Conservation (phyloP, 1,140 invertebrate genomes). For the Maniola jurtina region DNA sequence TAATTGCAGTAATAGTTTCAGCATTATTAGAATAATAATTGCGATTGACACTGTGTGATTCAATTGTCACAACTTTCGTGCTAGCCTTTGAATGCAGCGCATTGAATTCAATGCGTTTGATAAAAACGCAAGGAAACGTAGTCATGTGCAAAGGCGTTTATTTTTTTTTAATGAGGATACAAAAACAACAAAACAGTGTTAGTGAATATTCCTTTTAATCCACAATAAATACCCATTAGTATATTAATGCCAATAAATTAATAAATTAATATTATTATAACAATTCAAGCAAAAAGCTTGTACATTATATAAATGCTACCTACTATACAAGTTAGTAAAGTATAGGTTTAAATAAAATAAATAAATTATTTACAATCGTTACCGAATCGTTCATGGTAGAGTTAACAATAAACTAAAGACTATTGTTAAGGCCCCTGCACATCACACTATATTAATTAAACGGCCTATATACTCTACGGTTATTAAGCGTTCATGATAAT, state of each 20-base stretch:
- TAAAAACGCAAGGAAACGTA: background rate
- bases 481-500: too few species aligned
- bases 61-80: too few species aligned
- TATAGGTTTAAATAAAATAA: conserved; percentile 56
- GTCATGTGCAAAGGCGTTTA: too few species aligned
- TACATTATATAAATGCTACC: conserved; percentile 58
- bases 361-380: conserved; percentile 61
- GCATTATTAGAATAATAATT: too few species aligned
- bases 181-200: conserved; percentile 32
- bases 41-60: too few species aligned
- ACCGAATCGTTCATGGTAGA: conserved; percentile 33
- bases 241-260: conserved; percentile 54
- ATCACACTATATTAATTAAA: background rate
- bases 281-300: conserved; percentile 17
- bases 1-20: too few species aligned
- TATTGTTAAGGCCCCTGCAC: background rate
- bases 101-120: too few species aligned
- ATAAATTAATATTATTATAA: conserved; percentile 25
- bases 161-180: background rate
- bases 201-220: conserved; percentile 61
- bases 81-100: too few species aligned
- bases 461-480: background rate
- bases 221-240: conserved; percentile 66
- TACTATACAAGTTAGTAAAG: conserved; percentile 51
- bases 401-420: conserved; percentile 33